Base-by-base conservation (phyloP, 1,140 invertebrate genomes). In the Chrysoperla carnea region DNA sequence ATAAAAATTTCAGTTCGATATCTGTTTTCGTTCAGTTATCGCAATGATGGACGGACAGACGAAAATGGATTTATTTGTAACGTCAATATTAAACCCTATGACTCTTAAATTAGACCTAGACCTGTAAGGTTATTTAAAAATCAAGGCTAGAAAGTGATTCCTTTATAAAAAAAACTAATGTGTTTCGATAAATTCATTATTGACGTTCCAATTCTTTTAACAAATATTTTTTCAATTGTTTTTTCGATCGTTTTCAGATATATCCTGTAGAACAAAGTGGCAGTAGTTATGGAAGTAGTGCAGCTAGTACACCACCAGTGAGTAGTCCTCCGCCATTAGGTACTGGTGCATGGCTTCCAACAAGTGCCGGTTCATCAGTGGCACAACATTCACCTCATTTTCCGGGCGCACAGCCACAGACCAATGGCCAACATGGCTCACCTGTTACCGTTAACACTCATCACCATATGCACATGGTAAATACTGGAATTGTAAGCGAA, bases 251-350 rank as follows among this genome's bases (percentile, higher is more conserved):
- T 23, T 23, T 23, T 2, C 65, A 88, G 84, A 88, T 89, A 60
- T 89, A 87, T 67, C 77, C 82, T 41, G 53, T 59, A 31, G 85
- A 90, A 62, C 86, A 90, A 65, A 84, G 85, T 69, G 77, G 81
- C 59, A 87, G 83, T 62, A 92, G 86, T 70, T 93, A 89, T 67
- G n/a, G 31, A 9, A 85, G 84, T 64, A 88, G 85, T 56, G 91
- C 90, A 58, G 87, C 88, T 50, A 79, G 81, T 50, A 87, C 84
- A 29, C 84, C 85, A 14, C 49, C 51, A 29, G 78, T 85, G 46
- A 87, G 84, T 67, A 85, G 84, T 45, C 84, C 87, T 37, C 84
- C 81, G 43, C 86, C 81, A 41, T 70, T 80, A 52, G 81, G 80
- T 15, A 65, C 69, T 9, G 60, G 67, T 27, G 63, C 60, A 29